These are phyloP conservation scores for Protonibea diacanthus DNA, from an alignment of 2,797 vertebrate species.

Conservation along the genomic window DNA sequence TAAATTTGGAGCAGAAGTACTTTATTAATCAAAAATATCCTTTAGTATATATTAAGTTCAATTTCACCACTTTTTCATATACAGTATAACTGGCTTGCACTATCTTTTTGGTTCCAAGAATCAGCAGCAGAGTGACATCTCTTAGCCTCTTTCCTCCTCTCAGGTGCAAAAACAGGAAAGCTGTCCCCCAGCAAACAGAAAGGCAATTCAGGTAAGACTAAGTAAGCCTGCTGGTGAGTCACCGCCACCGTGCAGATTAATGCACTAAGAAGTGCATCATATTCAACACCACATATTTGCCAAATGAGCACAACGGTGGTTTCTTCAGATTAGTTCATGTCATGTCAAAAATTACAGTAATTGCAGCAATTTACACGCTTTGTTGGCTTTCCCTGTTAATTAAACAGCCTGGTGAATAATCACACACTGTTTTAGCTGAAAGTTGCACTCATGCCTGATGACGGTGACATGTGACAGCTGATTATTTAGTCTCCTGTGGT, in stretches of 20 bases:
- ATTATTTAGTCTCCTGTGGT: slow-evolving; percentile 14
- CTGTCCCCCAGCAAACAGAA: slow-evolving; percentile 18
- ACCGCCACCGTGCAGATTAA: slow-evolving; percentile 6
- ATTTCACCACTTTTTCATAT: not conserved
- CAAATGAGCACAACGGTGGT: not conserved
- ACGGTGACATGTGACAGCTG: slow-evolving; percentile 19
- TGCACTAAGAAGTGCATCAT: slow-evolving; percentile 4
- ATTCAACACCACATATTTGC: not conserved
- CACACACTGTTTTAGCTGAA: not conserved
- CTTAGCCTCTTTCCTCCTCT: slow-evolving; percentile 14
- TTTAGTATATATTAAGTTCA: too few relatives aligned
- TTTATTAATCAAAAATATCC: not conserved
- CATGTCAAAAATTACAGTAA: slow-evolving; percentile 21
- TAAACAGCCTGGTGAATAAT: slow-evolving; percentile 28
- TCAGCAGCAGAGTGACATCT: slow-evolving; percentile 46
- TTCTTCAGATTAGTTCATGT: not conserved
- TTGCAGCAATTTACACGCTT: slow-evolving; percentile 1
- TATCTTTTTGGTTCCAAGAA: slow-evolving; percentile 2
- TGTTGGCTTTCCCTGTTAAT: slow-evolving; percentile 31
- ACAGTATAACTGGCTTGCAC: not conserved
- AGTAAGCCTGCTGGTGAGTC: slow-evolving; percentile 44
- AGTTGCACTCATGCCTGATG: slow-evolving; percentile 4
- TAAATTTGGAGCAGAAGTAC: too few relatives aligned
- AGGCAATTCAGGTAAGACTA: slow-evolving; percentile 38
- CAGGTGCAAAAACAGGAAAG: slow-evolving; percentile 31